Evolutionary conservation across 2,797 vertebrate genomes (phyloP), one percentile per base, ranked within the genome.

Genomic region (Balearica regulorum): DNA sequence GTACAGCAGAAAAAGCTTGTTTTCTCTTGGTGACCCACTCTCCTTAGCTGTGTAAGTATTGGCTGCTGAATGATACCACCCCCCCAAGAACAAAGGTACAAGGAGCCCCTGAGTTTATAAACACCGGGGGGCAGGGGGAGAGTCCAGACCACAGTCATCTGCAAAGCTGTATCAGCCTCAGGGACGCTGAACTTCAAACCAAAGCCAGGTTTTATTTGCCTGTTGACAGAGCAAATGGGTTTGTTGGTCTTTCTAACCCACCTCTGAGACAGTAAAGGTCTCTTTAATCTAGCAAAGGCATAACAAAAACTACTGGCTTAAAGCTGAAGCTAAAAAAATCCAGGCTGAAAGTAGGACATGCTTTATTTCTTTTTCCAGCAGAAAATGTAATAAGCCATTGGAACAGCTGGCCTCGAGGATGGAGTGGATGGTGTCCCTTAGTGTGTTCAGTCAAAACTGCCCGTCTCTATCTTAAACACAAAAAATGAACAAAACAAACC

Each of bases 161-260:
- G 3, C 57, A 90, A 46, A 78, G 35, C 5, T 4, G 0, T 33
- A n/a, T 22, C 55, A 75, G 64, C 53, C 53, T 39, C 28, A 10
- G 41, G 12, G 54, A 71, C 18, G 49, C 49, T 94, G 94, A 96
- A 89, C 72, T 95, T 96, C 87, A 87, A 80, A 80, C 20, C 64
- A 77, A 94, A 96, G 89, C 83, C 71, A 37, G 81, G 35, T 51
- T 97, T 94, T 94, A 49, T 83, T 62, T 93, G 70, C 76, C 84
- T 96, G 17, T 93, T 96, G 94, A 93, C 81, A 92, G 53, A 93
- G 39, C 0, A 6, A 75, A 66, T 41, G 39, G 48, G 14, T 94
- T 87, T 96, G 86, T 89, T 92, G 89, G 86, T 90, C 68, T 94
- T 94, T 83, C 69, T 91, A 92, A 92, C 87, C 55, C 82, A 70